phyloP scores from a whole-genome alignment of 2,113 vertebrate genomes.

The Pluvialis apricaria region DNA sequence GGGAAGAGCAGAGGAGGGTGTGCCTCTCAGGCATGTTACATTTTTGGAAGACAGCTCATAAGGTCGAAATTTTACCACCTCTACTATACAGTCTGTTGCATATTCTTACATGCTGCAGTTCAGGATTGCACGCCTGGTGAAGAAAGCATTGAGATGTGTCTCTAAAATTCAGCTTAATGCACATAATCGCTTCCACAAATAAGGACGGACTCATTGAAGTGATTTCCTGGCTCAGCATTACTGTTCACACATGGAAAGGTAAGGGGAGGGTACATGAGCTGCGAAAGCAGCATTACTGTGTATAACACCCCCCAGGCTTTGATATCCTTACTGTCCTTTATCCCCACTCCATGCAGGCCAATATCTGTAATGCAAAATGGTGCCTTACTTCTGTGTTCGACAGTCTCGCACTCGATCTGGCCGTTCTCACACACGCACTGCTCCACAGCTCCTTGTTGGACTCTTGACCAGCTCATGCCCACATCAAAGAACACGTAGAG shows the following conservation, averaged over 20 bases:
- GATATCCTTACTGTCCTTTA: background rate
- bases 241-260: background rate
- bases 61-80: background rate
- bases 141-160: background rate
- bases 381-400: slow-evolving; percentile 76
- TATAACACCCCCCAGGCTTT: background rate
- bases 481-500: slow-evolving; percentile 82
- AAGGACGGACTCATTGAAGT: background rate
- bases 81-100: background rate
- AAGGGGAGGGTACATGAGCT: background rate
- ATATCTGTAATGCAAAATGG: background rate
- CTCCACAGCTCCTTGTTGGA: slow-evolving; percentile 79
- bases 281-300: background rate
- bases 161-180: background rate
- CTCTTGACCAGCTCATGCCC: slow-evolving; percentile 83
- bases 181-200: background rate
- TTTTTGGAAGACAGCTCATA: background rate
- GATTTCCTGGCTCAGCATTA: background rate
- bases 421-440: slow-evolving; percentile 76
- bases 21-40: background rate
- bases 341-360: background rate
- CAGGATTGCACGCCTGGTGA: background rate
- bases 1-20: background rate
- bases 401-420: slow-evolving; percentile 59
- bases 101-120: background rate